Evolutionary conservation across 1,140 invertebrate species (phyloP).

Genomic region (Diprion similis): DNA sequence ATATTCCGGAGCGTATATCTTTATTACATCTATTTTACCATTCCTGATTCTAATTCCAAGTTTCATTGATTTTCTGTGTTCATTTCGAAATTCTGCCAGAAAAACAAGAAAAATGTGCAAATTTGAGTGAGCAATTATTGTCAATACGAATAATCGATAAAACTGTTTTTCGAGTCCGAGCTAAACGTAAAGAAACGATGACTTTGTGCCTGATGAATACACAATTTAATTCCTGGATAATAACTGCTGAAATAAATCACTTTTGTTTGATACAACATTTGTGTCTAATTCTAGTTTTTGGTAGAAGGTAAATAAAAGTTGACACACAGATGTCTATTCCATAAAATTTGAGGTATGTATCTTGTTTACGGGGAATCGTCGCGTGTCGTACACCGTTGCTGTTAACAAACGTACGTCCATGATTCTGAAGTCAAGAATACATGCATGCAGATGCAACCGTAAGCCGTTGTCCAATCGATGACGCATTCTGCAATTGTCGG

Average conservation of each 20-base stretch:
- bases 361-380: not conserved
- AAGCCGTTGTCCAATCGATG: slow-evolving; percentile 42
- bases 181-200: too few species aligned
- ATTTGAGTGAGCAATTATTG: too few species aligned
- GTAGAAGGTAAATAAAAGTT: not conserved
- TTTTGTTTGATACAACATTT: not conserved
- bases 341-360: not conserved
- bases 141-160: too few species aligned
- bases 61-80: too few species aligned
- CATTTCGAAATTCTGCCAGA: too few species aligned
- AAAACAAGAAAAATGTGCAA: too few species aligned
- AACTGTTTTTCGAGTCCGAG: too few species aligned
- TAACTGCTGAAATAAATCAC: not conserved
- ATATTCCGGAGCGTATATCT: too few species aligned
- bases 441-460: slow-evolving; percentile 53
- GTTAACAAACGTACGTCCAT: slow-evolving; percentile 52
- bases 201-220: too few species aligned
- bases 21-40: too few species aligned
- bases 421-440: slow-evolving; percentile 59
- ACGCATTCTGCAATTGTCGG: slow-evolving; percentile 53
- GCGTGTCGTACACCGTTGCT: not conserved
- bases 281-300: not conserved
- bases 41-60: too few species aligned
- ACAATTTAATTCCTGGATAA: too few species aligned
- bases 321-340: not conserved